Base-by-base conservation (phyloP, 2,797 vertebrate genomes). In the Ambastaia sidthimunki region DNA sequence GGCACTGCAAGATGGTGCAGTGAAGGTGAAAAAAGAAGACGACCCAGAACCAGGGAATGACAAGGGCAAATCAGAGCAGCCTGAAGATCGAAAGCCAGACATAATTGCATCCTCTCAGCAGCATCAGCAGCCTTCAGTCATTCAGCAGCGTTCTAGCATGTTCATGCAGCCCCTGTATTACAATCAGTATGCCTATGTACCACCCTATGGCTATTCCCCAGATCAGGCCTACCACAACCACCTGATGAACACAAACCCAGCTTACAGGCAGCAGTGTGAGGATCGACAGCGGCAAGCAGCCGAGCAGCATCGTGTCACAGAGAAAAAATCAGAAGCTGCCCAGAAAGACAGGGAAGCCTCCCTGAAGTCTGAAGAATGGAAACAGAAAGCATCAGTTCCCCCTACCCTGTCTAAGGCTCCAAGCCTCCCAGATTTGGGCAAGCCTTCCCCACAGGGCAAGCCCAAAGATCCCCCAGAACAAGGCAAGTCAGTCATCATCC, bases 141-240 rank as follows among this genome's bases (percentile, higher is more conserved):
- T 99, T 86, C 98, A 99, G 85, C 98, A 98, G 82, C 93, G 98
- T 18, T 95, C 98, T 72, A 98, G 95, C 89, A 96, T 99, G 96
- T 99, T 98, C 93, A 99, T 99, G 97, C 98, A 98, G 83, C 96
- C 97, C 19, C 95, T 99, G 9, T 99, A 99, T 91, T 99, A 99
- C 87, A 99, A 97, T 93, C 98, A 99, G 89, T 99, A 99, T 0
- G 95, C 98, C 78, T 99, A 98, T 0, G 96, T 98, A 28, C 96
- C 97, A 0, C 96, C 96, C 1, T 99, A 98, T 0, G 96, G 96
- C 71, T 99, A 99, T 91, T 95, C 95, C 0, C 90, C 90, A 0
- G 97, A 99, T 88, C 98, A 98, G 90, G 94, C 96, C 37, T 99
- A 99, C 88, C 98, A 98, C 0, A 94, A 95, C 85, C 98, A 98